Evolutionary conservation across 2,113 vertebrate species (phyloP).

Genomic region (Lichenostomus cassidix): DNA sequence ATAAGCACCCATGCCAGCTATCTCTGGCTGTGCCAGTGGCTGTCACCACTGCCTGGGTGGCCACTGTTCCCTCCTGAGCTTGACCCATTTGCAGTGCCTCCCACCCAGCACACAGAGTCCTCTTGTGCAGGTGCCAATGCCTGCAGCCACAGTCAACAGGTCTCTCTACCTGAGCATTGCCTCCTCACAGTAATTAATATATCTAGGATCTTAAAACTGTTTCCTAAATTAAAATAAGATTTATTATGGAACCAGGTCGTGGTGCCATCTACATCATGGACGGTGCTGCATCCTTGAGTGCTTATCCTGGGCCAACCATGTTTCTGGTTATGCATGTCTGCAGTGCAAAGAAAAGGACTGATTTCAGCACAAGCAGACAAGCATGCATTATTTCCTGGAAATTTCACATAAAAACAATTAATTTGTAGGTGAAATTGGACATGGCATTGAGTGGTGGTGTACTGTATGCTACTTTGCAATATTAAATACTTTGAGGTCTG

Average conservation of each 20-base stretch:
- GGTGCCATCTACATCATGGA: background rate
- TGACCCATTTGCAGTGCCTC: background rate
- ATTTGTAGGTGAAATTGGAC: background rate
- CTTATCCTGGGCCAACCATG: background rate
- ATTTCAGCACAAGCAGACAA: background rate
- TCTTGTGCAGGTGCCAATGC: rapidly evolving
- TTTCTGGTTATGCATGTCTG: background rate
- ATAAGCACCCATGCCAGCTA: background rate
- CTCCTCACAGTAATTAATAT: background rate
- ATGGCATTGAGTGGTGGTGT: background rate
- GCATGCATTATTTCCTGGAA: rapidly evolving
- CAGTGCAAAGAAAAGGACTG: background rate
- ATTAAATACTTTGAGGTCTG: background rate
- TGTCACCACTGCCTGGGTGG: background rate
- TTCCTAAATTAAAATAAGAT: background rate
- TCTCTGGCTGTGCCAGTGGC: background rate
- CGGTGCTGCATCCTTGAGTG: background rate
- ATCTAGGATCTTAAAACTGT: background rate
- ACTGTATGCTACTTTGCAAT: background rate
- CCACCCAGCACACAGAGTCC: rapidly evolving
- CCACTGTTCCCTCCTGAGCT: background rate
- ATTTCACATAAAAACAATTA: background rate
- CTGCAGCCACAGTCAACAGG: rapidly evolving
- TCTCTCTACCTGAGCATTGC: background rate
- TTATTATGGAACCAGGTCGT: background rate